Percentiles rank a stretch among this genome's conserved stretches.
Conservation (phyloP, 2,113 vertebrate genomes). For the Chaetorhynchus papuensis region DNA sequence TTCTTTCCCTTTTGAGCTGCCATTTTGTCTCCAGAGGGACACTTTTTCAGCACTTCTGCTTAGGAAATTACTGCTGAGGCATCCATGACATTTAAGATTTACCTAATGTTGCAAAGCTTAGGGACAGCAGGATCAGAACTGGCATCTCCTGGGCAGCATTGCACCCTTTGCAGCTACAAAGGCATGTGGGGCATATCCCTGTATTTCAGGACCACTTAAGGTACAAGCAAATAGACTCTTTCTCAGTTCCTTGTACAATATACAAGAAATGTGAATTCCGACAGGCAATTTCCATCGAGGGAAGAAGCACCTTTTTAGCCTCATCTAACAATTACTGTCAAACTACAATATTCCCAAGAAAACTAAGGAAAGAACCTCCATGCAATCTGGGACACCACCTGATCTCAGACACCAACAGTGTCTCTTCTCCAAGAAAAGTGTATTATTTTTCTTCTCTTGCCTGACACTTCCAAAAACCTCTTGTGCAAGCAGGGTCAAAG, state of each 20-base stretch:
- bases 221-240: background rate
- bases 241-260: background rate
- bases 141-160: background rate
- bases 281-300: background rate
- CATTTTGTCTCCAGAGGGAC: background rate
- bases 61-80: background rate
- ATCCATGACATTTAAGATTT: background rate
- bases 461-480: background rate
- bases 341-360: background rate
- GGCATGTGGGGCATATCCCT: no score
- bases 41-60: background rate
- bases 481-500: background rate
- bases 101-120: background rate
- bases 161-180: background rate
- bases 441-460: background rate
- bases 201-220: background rate
- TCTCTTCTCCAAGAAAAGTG: background rate
- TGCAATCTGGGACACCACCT: background rate
- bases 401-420: background rate
- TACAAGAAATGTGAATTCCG: background rate
- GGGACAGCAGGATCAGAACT: background rate
- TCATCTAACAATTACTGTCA: background rate
- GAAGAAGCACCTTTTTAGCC: background rate
- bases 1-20: background rate
- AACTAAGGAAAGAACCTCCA: background rate